Percentiles rank a stretch among this genome's conserved stretches.
These are phyloP conservation scores for Agrilus mali DNA, from an alignment of 2,888 invertebrate species.

Conservation along the genomic window DNA sequence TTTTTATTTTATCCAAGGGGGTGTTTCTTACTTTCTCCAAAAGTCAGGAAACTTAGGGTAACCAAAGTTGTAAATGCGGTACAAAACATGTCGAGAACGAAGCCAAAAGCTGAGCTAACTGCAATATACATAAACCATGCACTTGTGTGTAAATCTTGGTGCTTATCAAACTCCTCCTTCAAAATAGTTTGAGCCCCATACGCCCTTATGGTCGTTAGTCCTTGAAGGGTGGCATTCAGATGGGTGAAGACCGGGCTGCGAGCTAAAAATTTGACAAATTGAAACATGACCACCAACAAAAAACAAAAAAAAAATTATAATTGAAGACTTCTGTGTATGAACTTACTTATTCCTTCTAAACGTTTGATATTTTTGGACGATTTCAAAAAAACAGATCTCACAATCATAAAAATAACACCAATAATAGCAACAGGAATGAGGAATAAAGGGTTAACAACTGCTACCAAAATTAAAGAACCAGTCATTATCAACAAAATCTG, in stretches of 20 bases:
- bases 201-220: slow-evolving; percentile 69
- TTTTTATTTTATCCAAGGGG: no score
- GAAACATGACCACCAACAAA: background rate
- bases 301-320: background rate
- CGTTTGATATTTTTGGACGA: slow-evolving; percentile 60
- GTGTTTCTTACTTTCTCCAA: slow-evolving; percentile 27
- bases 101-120: slow-evolving; percentile 51
- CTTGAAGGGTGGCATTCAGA: slow-evolving; percentile 65
- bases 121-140: slow-evolving; percentile 55
- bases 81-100: slow-evolving; percentile 51
- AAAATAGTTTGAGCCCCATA: slow-evolving; percentile 56
- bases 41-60: slow-evolving; percentile 50
- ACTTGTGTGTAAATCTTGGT: slow-evolving; percentile 51
- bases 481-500: slow-evolving; percentile 36
- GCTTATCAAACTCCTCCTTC: slow-evolving; percentile 38
- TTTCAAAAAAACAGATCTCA: slow-evolving; percentile 51
- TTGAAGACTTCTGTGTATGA: background rate
- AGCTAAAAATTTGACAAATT: slow-evolving; percentile 37
- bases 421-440: slow-evolving; percentile 39
- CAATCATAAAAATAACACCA: slow-evolving; percentile 44
- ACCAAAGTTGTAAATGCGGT: slow-evolving; percentile 49
- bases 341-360: slow-evolving; percentile 53
- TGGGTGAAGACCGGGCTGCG: slow-evolving; percentile 77
- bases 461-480: slow-evolving; percentile 42
- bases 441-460: slow-evolving; percentile 39